These are phyloP conservation scores for Polyploca ridens DNA, from an alignment of 2,888 invertebrate species.

Conservation along the genomic window DNA sequence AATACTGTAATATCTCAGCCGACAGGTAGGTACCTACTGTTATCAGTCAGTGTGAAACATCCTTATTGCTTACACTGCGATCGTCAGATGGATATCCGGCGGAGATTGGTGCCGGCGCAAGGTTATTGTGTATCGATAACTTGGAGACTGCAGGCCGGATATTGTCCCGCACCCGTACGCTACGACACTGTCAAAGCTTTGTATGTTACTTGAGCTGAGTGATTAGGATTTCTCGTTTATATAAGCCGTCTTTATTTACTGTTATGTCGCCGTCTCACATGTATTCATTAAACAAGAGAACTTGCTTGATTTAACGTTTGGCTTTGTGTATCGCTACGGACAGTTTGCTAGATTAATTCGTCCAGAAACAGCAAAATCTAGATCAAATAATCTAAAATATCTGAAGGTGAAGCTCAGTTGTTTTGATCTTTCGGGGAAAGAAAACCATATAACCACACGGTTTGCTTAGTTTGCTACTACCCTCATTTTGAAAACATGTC, in stretches of 20 bases:
- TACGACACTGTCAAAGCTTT: conserved; percentile 35
- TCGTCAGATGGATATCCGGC: conserved; percentile 36
- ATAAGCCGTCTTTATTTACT: background rate
- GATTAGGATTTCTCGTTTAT: conserved; percentile 31
- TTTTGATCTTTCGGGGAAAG: too few species aligned
- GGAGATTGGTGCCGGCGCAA: conserved; percentile 48
- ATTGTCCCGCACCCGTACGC: conserved; percentile 24
- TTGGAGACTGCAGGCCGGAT: conserved; percentile 33
- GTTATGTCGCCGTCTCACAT: background rate
- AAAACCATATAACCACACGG: too few species aligned
- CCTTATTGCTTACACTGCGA: conserved; percentile 19
- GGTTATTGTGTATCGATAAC: conserved; percentile 45
- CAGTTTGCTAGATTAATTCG: background rate
- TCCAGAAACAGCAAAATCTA: too few species aligned
- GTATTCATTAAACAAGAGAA: background rate
- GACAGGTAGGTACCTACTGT: background rate
- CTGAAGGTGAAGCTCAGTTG: too few species aligned
- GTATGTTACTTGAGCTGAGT: conserved; percentile 17
- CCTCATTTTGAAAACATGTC: too few species aligned
- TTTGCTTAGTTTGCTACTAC: too few species aligned
- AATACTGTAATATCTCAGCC: background rate
- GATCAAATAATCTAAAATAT: too few species aligned
- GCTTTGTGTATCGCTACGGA: background rate
- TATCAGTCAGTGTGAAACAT: background rate
- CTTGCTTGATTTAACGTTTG: background rate